Conservation (phyloP, 2,113 vertebrate genomes). For the Gobiocypris rarus region DNA sequence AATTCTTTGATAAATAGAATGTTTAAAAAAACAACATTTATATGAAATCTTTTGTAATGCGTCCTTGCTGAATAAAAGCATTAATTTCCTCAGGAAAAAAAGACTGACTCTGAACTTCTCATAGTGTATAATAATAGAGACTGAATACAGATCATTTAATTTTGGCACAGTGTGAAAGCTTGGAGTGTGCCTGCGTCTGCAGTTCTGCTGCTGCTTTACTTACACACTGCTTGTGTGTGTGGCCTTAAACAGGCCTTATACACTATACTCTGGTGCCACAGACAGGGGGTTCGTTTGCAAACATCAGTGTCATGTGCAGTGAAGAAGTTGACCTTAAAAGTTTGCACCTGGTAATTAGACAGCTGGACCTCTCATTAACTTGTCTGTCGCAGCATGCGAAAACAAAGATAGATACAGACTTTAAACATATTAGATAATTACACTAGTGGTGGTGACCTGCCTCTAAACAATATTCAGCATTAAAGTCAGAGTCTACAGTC, state of each 20-base stretch:
- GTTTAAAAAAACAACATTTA: too few relatives aligned
- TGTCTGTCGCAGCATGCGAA: neutral
- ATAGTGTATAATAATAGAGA: neutral
- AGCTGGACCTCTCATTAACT: conserved; percentile 40
- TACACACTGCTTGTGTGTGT: neutral
- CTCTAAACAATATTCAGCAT: conserved; percentile 29
- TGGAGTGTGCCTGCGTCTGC: neutral
- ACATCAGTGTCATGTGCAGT: neutral
- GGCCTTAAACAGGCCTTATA: neutral
- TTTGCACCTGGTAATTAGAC: conserved; percentile 50
- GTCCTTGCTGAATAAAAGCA: neutral
- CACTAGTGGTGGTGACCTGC: conserved; percentile 37
- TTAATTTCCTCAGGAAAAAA: neutral
- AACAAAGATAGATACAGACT: conserved; percentile 30
- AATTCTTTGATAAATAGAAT: neutral
- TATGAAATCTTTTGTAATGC: neutral
- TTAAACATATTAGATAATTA: conserved; percentile 52
- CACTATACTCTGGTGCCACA: neutral
- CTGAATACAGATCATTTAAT: neutral
- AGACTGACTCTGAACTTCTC: neutral
- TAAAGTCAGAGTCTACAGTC: conserved; percentile 41
- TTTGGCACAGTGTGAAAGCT: neutral
- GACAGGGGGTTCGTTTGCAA: conserved; percentile 9
- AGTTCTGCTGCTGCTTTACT: neutral
- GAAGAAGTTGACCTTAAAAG: conserved; percentile 13